Conservation (phyloP, 30 jellyfish, hydroid and myxozoan genomes). For the Pseudorhiza aurosa region DNA sequence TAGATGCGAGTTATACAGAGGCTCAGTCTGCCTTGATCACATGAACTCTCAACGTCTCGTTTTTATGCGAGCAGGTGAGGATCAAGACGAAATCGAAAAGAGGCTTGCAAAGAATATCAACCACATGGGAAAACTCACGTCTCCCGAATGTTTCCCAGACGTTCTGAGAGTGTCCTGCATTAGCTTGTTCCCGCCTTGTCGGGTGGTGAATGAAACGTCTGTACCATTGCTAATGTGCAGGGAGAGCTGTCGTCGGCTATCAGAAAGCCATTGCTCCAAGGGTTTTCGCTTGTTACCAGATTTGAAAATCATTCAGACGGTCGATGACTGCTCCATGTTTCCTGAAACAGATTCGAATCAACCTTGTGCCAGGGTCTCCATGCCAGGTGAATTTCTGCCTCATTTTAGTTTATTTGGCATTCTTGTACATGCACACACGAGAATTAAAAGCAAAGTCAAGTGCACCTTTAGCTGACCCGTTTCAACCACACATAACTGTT, state of each 20-base stretch:
- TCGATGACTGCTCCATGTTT: constrained; percentile 10
- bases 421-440: no score
- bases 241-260: constrained; percentile 41
- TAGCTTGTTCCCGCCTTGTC: constrained; percentile 56
- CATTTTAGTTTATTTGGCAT: not conserved
- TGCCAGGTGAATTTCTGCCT: constrained; percentile 39
- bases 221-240: constrained; percentile 48
- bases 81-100: constrained; percentile 50
- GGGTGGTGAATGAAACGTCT: constrained; percentile 18
- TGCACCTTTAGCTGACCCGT: no score
- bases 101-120: constrained; percentile 16
- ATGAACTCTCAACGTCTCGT: constrained; percentile 28
- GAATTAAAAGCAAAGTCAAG: no score
- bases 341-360: constrained; percentile 62
- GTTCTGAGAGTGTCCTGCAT: constrained; percentile 55
- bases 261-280: constrained; percentile 31
- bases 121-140: not conserved
- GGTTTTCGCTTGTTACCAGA: constrained; percentile 20
- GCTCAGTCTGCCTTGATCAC: constrained; percentile 48
- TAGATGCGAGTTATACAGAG: constrained; percentile 54
- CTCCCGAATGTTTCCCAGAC: constrained; percentile 59
- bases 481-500: no score
- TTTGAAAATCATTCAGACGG: constrained; percentile 6
- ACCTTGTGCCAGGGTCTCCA: constrained; percentile 48
- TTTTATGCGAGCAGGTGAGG: constrained; percentile 40